Evolutionary conservation across 2,113 vertebrate species (phyloP).

Genomic region (Circaetus cinerascens): DNA sequence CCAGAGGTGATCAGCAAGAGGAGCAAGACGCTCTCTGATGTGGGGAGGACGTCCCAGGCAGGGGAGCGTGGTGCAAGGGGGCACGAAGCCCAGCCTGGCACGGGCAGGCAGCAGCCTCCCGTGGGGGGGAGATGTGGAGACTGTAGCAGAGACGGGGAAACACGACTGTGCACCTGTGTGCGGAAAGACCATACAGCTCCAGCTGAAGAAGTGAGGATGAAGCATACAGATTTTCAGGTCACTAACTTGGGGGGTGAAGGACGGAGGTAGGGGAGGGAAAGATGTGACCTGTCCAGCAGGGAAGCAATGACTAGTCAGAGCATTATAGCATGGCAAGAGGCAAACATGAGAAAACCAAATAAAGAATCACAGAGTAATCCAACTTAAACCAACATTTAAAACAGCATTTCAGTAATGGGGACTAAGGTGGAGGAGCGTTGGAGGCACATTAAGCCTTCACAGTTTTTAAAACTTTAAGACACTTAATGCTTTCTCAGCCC

Average conservation of each 20-base stretch:
- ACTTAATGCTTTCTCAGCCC: background rate
- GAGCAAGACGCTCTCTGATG: rapidly evolving
- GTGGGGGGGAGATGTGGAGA: rapidly evolving
- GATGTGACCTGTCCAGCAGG: background rate
- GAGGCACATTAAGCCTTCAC: background rate
- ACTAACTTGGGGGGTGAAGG: background rate
- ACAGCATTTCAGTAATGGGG: background rate
- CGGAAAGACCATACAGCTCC: background rate
- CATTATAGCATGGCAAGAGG: background rate
- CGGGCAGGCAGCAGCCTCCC: background rate
- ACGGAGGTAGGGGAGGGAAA: background rate
- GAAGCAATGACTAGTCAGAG: background rate
- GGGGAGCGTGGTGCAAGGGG: background rate
- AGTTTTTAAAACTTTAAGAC: background rate
- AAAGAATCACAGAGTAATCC: background rate
- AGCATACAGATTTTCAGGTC: background rate
- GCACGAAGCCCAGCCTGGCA: background rate
- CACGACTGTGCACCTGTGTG: rapidly evolving
- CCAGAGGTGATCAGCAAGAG: background rate
- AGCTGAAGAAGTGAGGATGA: background rate
- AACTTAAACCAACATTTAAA: background rate
- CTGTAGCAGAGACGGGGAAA: background rate
- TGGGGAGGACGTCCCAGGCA: background rate
- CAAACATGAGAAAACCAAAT: background rate
- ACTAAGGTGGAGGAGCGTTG: background rate